A percentile compares a stretch with the other conserved stretches of the same genome.
These are phyloP conservation scores for Dysmachus trigonus DNA, from an alignment of 2,888 invertebrate genomes.

Conservation along the genomic window DNA sequence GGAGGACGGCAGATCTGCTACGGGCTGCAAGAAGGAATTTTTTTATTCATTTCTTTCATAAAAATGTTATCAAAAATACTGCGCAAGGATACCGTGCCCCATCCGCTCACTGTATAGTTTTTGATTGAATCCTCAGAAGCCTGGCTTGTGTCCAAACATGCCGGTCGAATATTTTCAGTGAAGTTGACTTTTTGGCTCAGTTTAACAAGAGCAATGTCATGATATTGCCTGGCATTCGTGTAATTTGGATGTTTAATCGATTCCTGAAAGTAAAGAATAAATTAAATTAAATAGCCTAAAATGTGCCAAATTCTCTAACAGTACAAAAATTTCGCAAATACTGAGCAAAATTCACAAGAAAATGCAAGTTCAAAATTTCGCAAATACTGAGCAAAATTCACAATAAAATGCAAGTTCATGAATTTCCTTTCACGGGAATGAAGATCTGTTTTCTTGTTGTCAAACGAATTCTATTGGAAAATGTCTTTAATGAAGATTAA, in stretches of 20 bases:
- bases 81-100: constrained; percentile 48
- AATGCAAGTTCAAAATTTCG: no score
- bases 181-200: constrained; percentile 46
- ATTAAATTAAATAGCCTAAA: not conserved
- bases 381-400: no score
- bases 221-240: constrained; percentile 20
- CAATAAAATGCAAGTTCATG: no score
- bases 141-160: constrained; percentile 52
- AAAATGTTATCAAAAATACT: not conserved
- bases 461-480: no score
- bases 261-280: constrained; percentile 34
- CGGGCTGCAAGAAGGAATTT: constrained; percentile 49
- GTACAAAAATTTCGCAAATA: not conserved
- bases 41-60: not conserved
- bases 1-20: constrained; percentile 45
- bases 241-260: constrained; percentile 49
- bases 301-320: not conserved
- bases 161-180: constrained; percentile 50
- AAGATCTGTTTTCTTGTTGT: no score
- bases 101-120: constrained; percentile 52
- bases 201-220: constrained; percentile 54
- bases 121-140: constrained; percentile 40
- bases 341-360: not conserved
- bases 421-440: no score
- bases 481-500: no score